Percentiles rank a stretch among this genome's conserved stretches.
Evolutionary conservation across 2,797 vertebrate genomes (phyloP).

Genomic region (Stomatorhinus walkeri): DNA sequence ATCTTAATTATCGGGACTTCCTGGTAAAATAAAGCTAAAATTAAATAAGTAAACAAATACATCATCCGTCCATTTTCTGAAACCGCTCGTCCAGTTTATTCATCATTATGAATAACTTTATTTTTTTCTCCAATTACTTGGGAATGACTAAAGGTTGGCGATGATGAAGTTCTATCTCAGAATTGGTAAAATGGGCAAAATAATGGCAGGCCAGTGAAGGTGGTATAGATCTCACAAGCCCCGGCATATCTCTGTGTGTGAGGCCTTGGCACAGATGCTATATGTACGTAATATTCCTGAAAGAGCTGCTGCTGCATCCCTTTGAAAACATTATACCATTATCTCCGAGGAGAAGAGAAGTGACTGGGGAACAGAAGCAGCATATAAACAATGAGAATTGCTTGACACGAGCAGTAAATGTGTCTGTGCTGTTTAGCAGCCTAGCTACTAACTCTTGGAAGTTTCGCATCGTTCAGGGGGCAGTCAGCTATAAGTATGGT

Average conservation of each 20-base stretch:
- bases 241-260: not conserved
- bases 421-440: constrained; percentile 56
- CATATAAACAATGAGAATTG: constrained; percentile 46
- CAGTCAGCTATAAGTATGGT: not conserved
- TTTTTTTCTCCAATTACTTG: not conserved
- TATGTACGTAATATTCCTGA: not conserved
- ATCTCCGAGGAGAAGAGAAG: not conserved
- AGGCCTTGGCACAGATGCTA: not conserved
- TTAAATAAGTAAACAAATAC: not conserved
- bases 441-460: constrained; percentile 57
- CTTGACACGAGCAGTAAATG: constrained; percentile 46
- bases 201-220: not conserved
- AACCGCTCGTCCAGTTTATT: not conserved
- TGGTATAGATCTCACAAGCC: not conserved
- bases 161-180: not conserved
- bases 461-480: constrained; percentile 58
- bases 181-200: not conserved
- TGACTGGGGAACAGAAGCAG: constrained; percentile 49
- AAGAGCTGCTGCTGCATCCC: not conserved
- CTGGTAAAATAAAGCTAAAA: not conserved
- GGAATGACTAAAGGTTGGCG: not conserved
- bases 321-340: not conserved
- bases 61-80: not conserved
- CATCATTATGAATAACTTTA: not conserved
- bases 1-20: not conserved